phyloP scores from a whole-genome alignment of 2,888 invertebrate genomes.

The Sisyra terminalis region DNA sequence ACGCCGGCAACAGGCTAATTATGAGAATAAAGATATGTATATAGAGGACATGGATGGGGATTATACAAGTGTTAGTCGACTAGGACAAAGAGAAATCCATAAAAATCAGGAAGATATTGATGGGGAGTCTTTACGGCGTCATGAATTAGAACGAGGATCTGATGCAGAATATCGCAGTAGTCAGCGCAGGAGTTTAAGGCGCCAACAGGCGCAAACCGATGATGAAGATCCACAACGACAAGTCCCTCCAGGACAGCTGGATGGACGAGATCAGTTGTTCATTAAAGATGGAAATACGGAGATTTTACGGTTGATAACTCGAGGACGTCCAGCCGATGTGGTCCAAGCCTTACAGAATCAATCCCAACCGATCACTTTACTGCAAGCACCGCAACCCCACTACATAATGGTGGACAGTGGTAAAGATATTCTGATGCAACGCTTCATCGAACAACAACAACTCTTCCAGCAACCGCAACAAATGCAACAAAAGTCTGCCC shows the following conservation, averaged over 20 bases:
- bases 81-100: conserved; percentile 28
- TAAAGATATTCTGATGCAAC: conserved; percentile 66
- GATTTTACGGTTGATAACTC: conserved; percentile 60
- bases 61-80: conserved; percentile 33
- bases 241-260: conserved; percentile 14
- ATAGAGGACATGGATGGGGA: conserved; percentile 41
- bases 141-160: conserved; percentile 63
- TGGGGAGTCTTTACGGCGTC: conserved; percentile 54
- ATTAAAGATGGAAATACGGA: conserved; percentile 76
- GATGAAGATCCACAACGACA: not conserved
- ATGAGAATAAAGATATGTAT: conserved; percentile 30
- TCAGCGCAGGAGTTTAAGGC: conserved; percentile 24
- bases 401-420: conserved; percentile 52
- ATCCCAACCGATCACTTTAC: conserved; percentile 32
- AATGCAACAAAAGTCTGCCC: conserved; percentile 8
- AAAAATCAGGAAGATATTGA: conserved; percentile 33
- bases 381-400: conserved; percentile 38
- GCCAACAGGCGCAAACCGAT: conserved; percentile 19
- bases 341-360: conserved; percentile 30
- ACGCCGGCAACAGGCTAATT: conserved; percentile 12
- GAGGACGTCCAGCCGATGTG: conserved; percentile 46
- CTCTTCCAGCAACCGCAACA: conserved; percentile 1
- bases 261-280: conserved; percentile 52
- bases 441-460: conserved; percentile 68
- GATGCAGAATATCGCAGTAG: conserved; percentile 32